These are phyloP conservation scores for Drosophila ustulata DNA, from an alignment of 2,888 invertebrate species.

Conservation along the genomic window DNA sequence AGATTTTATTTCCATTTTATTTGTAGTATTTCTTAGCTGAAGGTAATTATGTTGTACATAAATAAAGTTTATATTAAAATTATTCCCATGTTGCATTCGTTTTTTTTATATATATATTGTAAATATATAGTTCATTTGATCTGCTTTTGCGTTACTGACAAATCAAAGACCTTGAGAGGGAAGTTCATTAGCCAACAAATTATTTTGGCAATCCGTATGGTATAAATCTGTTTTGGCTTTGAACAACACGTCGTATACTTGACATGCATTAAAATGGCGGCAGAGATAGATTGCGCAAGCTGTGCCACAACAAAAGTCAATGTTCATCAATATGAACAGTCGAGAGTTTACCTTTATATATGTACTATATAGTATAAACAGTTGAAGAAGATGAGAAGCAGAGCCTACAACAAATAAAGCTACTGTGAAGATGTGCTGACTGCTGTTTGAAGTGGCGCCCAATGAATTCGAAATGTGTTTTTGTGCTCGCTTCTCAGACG, in stretches of 20 bases:
- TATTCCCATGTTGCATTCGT: too few species aligned
- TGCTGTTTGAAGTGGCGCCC: slow-evolving; percentile 45
- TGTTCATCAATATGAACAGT: slow-evolving; percentile 37
- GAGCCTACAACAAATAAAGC: slow-evolving; percentile 4
- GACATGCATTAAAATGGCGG: slow-evolving; percentile 19
- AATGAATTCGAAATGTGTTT: slow-evolving; percentile 59
- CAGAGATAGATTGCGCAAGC: background rate
- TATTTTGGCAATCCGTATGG: background rate
- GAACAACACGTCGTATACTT: slow-evolving; percentile 33
- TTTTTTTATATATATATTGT: too few species aligned
- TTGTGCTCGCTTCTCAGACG: slow-evolving; percentile 27
- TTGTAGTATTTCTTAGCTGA: too few species aligned
- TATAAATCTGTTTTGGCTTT: background rate
- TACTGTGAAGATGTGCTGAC: slow-evolving; percentile 6
- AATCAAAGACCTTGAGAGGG: background rate
- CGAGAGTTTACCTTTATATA: slow-evolving; percentile 11
- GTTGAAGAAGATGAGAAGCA: background rate
- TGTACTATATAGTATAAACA: background rate
- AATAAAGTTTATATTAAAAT: too few species aligned
- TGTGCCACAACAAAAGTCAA: slow-evolving; percentile 18
- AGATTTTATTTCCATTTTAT: too few species aligned
- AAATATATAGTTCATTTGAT: too few species aligned
- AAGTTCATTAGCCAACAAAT: background rate
- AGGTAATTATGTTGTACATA: too few species aligned
- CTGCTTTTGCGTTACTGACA: background rate